Evolutionary conservation across 2,113 vertebrate genomes (phyloP), one percentile per base, ranked within the genome.

Genomic region (Jaculus jaculus): DNA sequence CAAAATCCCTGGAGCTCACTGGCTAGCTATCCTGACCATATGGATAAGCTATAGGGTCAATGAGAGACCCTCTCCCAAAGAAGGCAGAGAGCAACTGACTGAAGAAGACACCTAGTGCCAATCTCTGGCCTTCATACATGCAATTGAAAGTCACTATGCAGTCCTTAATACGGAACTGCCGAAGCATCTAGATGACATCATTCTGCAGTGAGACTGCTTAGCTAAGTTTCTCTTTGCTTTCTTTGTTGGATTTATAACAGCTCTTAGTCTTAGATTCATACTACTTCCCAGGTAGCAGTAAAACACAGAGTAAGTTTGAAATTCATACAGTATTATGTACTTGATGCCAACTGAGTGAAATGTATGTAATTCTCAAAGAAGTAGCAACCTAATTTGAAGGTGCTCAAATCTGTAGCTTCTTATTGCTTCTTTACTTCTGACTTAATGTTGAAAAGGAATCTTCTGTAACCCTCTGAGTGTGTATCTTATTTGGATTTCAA

Each of bases 401-500:
- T 87, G 80, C 5, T 42, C 34, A 54, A 54, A 54, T 54, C 42
- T 75, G 24, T 87, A 66, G 34, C 5, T 71, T 90, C n/a, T 75
- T 17, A 37, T 73, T 23, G 12, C 72, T 88, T 95, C 23, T 37
- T 66, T 92, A 68, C 84, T 84, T 95, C 42, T 93, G 34, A 84
- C 24, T 87, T 89, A 78, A 66, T 85, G 74, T 92, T 83, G 24
- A 37, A 37, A 87, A 66, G 32, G 77, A 73, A 42, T 37, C 32
- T 90, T 83, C n/a, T 78, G 5, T 87, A 54, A 88, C 39, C 81
- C 69, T 82, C 74, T 96, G 39, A 83, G 17, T 95, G 5, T 90
- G 17, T 88, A 23, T 93, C 78, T 84, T 12, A 95, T 92, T 90
- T 96, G 94, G 3, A 54, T 90, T 96, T 91, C 75, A 87, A 84